A percentile compares a stretch with the other conserved stretches of the same genome.
Conservation (phyloP, 92 coral and sea anemone genomes). For the Parazoanthus darwini region DNA sequence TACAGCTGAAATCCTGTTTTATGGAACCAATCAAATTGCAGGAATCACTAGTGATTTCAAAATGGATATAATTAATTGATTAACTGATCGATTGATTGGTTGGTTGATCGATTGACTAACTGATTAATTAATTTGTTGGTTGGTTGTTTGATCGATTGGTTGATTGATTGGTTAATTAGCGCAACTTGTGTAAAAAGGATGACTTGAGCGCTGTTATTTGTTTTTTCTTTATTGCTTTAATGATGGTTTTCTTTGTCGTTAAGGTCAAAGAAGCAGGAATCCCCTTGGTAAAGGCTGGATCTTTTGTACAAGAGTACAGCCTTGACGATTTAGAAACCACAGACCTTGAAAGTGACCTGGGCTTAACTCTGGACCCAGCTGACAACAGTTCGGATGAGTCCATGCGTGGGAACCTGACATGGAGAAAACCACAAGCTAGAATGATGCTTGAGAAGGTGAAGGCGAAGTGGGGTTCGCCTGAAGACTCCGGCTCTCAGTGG, state of each 20-base stretch:
- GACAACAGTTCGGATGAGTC: slow-evolving; percentile 48
- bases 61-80: no score
- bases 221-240: background rate
- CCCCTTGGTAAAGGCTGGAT: slow-evolving; percentile 62
- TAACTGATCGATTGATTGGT: no score
- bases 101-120: no score
- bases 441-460: slow-evolving; percentile 57
- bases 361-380: slow-evolving; percentile 45
- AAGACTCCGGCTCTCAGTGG: slow-evolving; percentile 61
- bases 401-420: slow-evolving; percentile 49
- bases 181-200: background rate
- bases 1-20: no score
- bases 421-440: slow-evolving; percentile 81
- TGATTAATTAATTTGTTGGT: no score
- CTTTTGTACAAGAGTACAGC: slow-evolving; percentile 57
- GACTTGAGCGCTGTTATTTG: background rate
- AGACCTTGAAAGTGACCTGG: slow-evolving; percentile 64
- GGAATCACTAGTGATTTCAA: no score
- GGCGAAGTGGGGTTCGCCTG: slow-evolving; percentile 73
- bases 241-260: background rate
- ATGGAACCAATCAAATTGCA: no score
- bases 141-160: no score
- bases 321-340: slow-evolving; percentile 62
- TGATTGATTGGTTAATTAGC: no score
- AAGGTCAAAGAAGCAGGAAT: slow-evolving; percentile 63